Base-by-base conservation (phyloP, 1,140 invertebrate genomes). In the Penaeus vannamei region DNA sequence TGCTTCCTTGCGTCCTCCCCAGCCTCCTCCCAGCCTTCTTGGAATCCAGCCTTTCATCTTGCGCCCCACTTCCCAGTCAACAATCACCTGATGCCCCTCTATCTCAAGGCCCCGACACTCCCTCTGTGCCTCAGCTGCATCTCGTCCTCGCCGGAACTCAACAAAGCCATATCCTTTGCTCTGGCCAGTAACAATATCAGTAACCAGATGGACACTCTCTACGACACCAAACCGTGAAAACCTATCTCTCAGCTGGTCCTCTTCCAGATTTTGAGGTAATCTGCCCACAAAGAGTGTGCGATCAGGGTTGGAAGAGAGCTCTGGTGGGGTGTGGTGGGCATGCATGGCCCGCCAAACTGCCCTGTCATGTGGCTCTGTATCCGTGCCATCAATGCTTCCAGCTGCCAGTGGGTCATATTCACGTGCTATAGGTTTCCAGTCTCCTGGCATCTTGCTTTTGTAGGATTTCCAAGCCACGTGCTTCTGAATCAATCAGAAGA, bases 131-230 rank as follows among this genome's bases (percentile, higher is more conserved):
- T 93, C 94, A 76, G 94, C 93, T 46, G 96, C 95, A 89, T 95
- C 94, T 22, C 93, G 93, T 91, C 94, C 94, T 59, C 93, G 94
- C 91, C 95, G 94, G 94, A 95, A 98, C 93, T 98, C 97, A 20
- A 98, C 94, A 94, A 98, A 98, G 10, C 95, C 97, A 93, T 98
- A 98, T 76, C 96, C 94, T 92, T 96, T 95, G 1, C 97, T 96
- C 90, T 95, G 94, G 0, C 97, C 97, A 12, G 97, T 98, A 0
- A 98, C 95, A 84, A 97, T 94, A 92, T 97, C 96, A 91, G 95
- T 94, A 26, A 98, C 95, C 17, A 98, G 91, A 86, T 95, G 94
- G 64, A 95, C 95, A 19, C 94, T 94, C 72, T 95, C 92, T 36
- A 98, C 95, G 91, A 95, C 94, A 2, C 96, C 96, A 93, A 94